phyloP scores from a whole-genome alignment of 2,113 vertebrate genomes.

The Reinhardtius hippoglossoides region DNA sequence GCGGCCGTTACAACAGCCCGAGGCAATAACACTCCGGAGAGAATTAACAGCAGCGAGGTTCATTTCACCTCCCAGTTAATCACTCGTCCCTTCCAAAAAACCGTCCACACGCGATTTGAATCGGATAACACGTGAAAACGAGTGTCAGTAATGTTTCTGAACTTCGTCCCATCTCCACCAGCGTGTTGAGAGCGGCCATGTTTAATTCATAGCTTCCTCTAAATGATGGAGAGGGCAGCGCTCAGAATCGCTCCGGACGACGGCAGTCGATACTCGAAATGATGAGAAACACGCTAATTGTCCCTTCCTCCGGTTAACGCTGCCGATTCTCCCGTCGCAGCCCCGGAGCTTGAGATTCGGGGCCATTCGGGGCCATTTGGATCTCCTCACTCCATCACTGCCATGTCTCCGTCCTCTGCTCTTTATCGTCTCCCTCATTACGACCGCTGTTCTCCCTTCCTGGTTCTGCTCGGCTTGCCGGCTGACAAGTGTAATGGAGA shows the following conservation, averaged over 20 bases:
- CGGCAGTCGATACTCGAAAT: slow-evolving; percentile 12
- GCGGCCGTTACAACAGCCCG: slow-evolving; percentile 20
- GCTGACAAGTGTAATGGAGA: slow-evolving; percentile 71
- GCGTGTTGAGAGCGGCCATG: slow-evolving; percentile 33
- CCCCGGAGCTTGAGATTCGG: background rate
- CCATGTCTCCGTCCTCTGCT: slow-evolving; percentile 27
- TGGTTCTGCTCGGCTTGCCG: slow-evolving; percentile 47
- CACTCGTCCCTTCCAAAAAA: slow-evolving; percentile 37
- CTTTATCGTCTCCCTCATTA: slow-evolving; percentile 65
- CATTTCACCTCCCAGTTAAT: slow-evolving; percentile 41
- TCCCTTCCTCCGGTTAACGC: slow-evolving; percentile 29
- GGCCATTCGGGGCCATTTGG: slow-evolving; percentile 14
- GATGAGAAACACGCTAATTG: slow-evolving; percentile 48
- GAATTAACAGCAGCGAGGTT: slow-evolving; percentile 42
- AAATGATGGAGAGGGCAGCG: slow-evolving; percentile 44
- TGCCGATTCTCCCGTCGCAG: background rate
- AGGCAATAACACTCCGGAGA: slow-evolving; percentile 33
- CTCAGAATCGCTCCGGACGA: slow-evolving; percentile 34
- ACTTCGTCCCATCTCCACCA: slow-evolving; percentile 30
- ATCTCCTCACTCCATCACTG: slow-evolving; percentile 47
- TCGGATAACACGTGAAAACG: slow-evolving; percentile 48
- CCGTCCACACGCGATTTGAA: slow-evolving; percentile 3
- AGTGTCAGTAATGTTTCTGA: slow-evolving; percentile 38
- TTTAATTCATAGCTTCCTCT: slow-evolving; percentile 56
- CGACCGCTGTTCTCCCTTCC: slow-evolving; percentile 45